A percentile compares a stretch with the other conserved stretches of the same genome.
These are phyloP conservation scores for Labroides dimidiatus DNA, from an alignment of 2,797 vertebrate genomes.

Conservation along the genomic window DNA sequence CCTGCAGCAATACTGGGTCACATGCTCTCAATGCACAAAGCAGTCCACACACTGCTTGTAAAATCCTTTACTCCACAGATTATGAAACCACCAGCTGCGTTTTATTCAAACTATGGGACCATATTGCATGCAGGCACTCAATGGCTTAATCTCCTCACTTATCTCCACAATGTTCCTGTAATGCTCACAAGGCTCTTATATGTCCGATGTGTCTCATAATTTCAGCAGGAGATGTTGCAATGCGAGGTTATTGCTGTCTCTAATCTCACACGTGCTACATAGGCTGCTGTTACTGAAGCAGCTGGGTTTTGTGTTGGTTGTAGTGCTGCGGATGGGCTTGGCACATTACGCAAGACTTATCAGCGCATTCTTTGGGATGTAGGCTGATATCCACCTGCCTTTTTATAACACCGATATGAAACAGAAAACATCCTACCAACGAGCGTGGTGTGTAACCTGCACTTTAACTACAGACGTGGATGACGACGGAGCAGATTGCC, in stretches of 20 bases:
- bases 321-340: slow-evolving; percentile 72
- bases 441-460: too few species aligned
- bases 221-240: neutral
- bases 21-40: slow-evolving; percentile 65
- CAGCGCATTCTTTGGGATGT: slow-evolving; percentile 63
- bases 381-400: slow-evolving; percentile 48
- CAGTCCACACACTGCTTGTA: slow-evolving; percentile 9
- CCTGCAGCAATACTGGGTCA: slow-evolving; percentile 64
- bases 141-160: slow-evolving; percentile 16
- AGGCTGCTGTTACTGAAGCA: slow-evolving; percentile 5
- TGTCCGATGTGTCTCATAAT: neutral
- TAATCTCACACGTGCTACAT: slow-evolving; percentile 36
- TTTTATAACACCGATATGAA: slow-evolving; percentile 15
- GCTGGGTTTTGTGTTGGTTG: slow-evolving; percentile 18
- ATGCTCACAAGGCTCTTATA: slow-evolving; percentile 4
- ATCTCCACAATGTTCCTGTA: slow-evolving; percentile 1
- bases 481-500: slow-evolving; percentile 4
- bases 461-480: neutral
- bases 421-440: neutral
- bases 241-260: slow-evolving; percentile 4
- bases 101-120: neutral
- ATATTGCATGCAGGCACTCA: slow-evolving; percentile 8
- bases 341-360: slow-evolving; percentile 76
- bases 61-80: neutral
- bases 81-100: neutral